Evolutionary conservation across 2,113 vertebrate genomes (phyloP).

Genomic region (Macroglossus sobrinus): DNA sequence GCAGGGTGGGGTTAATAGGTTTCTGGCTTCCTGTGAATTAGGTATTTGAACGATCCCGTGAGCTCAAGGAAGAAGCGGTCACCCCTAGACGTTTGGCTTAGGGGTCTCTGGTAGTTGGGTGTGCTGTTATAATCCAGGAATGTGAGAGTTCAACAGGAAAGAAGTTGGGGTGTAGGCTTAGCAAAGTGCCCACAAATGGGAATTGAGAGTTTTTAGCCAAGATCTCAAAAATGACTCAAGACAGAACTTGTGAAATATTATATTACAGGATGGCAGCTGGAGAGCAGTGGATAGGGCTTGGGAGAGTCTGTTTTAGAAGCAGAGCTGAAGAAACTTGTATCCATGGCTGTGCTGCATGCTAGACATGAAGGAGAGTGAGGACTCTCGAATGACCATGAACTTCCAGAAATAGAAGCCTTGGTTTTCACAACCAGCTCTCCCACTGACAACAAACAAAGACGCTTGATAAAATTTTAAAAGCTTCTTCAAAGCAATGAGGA

Average conservation of each 20-base stretch:
- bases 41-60: background rate
- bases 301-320: background rate
- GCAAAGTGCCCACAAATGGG: background rate
- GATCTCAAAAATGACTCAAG: conserved; percentile 5
- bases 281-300: background rate
- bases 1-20: background rate
- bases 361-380: background rate
- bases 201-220: background rate
- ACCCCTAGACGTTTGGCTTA: background rate
- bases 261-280: background rate
- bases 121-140: background rate
- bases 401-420: background rate
- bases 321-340: background rate
- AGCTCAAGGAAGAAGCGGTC: background rate
- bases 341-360: accelerated
- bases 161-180: background rate
- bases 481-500: conserved; percentile 4
- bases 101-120: too few relatives aligned
- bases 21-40: background rate
- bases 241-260: background rate
- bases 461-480: background rate
- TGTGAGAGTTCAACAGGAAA: background rate
- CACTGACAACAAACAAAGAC: background rate
- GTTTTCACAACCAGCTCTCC: background rate
- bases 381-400: background rate